Evolutionary conservation across 2,113 vertebrate species (phyloP), one percentile per base, ranked within the genome.

Genomic region (Arenaria interpres): DNA sequence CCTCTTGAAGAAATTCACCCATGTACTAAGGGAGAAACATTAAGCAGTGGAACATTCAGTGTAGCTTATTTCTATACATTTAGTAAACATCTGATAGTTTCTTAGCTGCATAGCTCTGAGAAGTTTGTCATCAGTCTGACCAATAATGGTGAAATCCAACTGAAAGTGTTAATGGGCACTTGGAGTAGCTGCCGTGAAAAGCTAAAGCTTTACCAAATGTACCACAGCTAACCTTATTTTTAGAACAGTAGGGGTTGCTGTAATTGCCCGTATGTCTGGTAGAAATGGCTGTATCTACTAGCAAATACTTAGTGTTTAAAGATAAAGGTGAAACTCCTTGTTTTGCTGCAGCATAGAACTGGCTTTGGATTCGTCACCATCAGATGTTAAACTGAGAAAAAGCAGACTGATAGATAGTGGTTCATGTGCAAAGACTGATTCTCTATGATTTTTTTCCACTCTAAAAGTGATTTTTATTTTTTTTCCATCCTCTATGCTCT

Each of bases 241-340:
- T 24, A 75, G 45, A 82, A 51, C 8, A 69, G 12, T 0, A 0
- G 46, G n/a, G 23, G 27, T 30, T 86, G 50, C 9, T 62, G 4
- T 48, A 73, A 39, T 24, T 78, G 24, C 39, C n/a, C 1, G 0
- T 21, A 1, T 2, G 2, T 66, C 66, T 24, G 43, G 62, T 64
- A 60, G 48, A 37, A 78, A 19, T 22, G 60, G 48, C 60, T 87
- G 76, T 78, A 68, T 81, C 48, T 73, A 21, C 48, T 48, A 78
- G 53, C 7, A 85, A 87, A 62, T 41, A 24, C 73, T 62, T 53
- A 73, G 77, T 89, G 53, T 87, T 89, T 85, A 79, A 89, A 92
- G 76, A 79, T 63, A 88, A 85, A 94, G 84, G 80, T 85, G 80
- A 91, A 88, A 22, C 20, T 91, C n/a, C n/a, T 48, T 87, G 72